phyloP scores from a whole-genome alignment of 2,888 invertebrate species.

The Ophion ventricosus region DNA sequence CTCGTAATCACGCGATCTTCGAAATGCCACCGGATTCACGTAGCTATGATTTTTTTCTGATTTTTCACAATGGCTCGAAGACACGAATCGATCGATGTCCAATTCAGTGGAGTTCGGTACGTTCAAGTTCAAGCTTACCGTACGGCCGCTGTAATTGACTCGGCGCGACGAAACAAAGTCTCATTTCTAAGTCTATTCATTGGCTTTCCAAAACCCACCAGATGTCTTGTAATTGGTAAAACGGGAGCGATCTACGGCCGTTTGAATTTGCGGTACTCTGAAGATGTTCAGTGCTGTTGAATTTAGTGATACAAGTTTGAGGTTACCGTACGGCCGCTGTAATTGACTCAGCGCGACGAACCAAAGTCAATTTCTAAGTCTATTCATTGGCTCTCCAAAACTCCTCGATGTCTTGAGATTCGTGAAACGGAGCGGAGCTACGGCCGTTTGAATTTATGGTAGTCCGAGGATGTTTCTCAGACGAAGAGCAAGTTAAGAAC shows the following conservation, averaged over 20 bases:
- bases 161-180: background rate
- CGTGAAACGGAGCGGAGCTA: background rate
- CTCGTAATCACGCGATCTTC: background rate
- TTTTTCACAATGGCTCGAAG: background rate
- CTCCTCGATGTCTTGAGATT: background rate
- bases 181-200: background rate
- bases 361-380: background rate
- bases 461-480: background rate
- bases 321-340: background rate
- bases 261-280: too few species aligned
- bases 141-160: background rate
- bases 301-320: too few species aligned
- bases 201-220: background rate
- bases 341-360: background rate
- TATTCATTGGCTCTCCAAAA: background rate
- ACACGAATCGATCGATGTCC: background rate
- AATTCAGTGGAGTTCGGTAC: background rate
- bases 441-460: background rate
- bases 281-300: too few species aligned
- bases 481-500: background rate
- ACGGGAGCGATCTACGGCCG: too few species aligned
- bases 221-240: background rate
- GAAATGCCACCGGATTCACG: background rate
- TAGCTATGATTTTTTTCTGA: background rate
- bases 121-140: background rate